A percentile compares a stretch with the other conserved stretches of the same genome.
Conservation (phyloP, 1,140 invertebrate species). For the Lasaia peninsularis region DNA sequence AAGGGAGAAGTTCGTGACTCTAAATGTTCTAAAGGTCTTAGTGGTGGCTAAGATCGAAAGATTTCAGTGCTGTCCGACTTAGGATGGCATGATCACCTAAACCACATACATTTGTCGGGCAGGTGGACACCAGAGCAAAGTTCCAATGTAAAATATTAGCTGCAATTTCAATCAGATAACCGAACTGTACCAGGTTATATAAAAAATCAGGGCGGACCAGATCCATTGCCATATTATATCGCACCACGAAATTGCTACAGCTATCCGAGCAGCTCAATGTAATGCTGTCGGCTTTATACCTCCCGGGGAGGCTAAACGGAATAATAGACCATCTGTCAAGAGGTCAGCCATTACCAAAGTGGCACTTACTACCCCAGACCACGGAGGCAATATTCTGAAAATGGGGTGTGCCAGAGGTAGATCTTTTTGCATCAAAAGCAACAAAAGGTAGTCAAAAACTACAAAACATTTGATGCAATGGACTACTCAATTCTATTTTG, state of each 20-base stretch:
- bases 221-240: conserved; percentile 1
- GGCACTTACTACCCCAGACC: conserved; percentile 18
- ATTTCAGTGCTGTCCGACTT: conserved; percentile 14
- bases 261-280: conserved; percentile 7
- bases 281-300: conserved; percentile 4
- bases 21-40: background rate
- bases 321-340: conserved; percentile 21
- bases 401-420: conserved; percentile 27
- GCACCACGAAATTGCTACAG: background rate
- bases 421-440: conserved; percentile 19
- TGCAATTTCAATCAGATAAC: conserved; percentile 28
- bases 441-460: conserved; percentile 27
- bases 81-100: conserved; percentile 30
- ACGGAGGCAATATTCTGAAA: conserved; percentile 20
- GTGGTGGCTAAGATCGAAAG: background rate
- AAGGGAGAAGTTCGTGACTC: background rate
- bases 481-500: conserved; percentile 17
- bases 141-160: conserved; percentile 37
- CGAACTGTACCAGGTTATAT: conserved; percentile 21
- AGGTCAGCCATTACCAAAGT: conserved; percentile 4
- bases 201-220: conserved; percentile 22
- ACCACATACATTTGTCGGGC: conserved; percentile 20
- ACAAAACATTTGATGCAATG: conserved; percentile 21
- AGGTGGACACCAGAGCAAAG: conserved; percentile 28
- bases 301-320: conserved; percentile 12